These are phyloP conservation scores for Streptopelia turtur DNA, from an alignment of 2,797 vertebrate genomes.

Conservation along the genomic window DNA sequence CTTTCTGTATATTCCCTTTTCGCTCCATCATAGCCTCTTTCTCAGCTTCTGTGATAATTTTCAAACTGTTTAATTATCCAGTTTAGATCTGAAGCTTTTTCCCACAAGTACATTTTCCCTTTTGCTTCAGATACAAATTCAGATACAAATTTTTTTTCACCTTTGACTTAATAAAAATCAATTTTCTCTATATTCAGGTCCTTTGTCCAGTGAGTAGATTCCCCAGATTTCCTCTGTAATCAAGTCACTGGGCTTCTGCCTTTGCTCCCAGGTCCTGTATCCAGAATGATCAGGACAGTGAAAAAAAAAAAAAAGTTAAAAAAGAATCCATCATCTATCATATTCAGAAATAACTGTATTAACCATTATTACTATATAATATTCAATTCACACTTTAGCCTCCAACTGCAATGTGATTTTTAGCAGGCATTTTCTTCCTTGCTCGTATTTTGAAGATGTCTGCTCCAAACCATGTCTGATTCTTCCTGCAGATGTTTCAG, in stretches of 20 bases:
- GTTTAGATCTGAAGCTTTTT: neutral
- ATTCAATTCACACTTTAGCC: neutral
- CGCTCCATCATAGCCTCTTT: neutral
- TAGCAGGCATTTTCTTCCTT: neutral
- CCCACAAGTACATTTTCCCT: neutral
- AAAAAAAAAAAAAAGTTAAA: neutral
- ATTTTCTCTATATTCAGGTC: neutral
- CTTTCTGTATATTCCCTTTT: neutral
- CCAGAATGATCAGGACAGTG: neutral
- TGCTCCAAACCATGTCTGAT: neutral
- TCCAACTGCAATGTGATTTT: neutral
- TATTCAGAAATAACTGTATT: neutral
- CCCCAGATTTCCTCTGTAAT: neutral
- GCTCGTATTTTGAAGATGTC: neutral
- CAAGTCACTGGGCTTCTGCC: neutral
- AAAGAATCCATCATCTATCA: neutral
- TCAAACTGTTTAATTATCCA: neutral
- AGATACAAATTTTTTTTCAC: neutral
- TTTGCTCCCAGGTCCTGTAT: neutral
- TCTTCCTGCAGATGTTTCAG: neutral
- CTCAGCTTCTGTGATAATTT: neutral
- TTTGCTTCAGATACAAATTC: neutral
- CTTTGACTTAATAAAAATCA: neutral
- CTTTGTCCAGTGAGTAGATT: neutral
- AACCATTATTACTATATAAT: neutral